Evolutionary conservation across 2,797 vertebrate species (phyloP), one percentile per base, ranked within the genome.

Genomic region (Malurus leucopterus): DNA sequence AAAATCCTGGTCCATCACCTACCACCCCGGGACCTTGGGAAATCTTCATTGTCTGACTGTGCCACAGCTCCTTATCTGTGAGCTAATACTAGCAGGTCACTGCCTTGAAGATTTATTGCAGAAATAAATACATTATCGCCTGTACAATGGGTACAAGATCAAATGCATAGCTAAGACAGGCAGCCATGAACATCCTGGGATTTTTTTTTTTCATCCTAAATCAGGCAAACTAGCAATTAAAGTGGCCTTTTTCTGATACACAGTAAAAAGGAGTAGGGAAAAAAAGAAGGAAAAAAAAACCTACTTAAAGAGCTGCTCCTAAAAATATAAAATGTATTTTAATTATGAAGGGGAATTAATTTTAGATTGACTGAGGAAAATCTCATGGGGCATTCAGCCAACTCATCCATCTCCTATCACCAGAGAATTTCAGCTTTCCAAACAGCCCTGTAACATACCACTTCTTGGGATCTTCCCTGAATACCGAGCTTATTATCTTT

Each of bases 321-420:
- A 89, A 95, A 94, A 92, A 78, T 90, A 75, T 53, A 46, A 92
- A 82, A 95, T 65, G 36, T 84, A 88, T 92, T 93, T 93, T 92
- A 95, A 93, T 94, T 95, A 93, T 92, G 85, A 92, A 91, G 15
- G 32, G 34, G 80, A 92, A 95, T 94, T 95, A 93, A 92, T 95
- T 93, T 95, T 93, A 93, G 89, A 92, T 73, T 89, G 76, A 79
- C 83, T 92, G 83, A 92, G 71, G 57, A 92, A 90, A 92, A 92
- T 89, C 77, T 91, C 89, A 58, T 61, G 57, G 29, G 89, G 89
- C 80, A 92, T 84, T 57, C 58, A 92, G 87, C 87, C 93, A 95
- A 79, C 74, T 65, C 80, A 95, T 95, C 89, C 85, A 92, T 95
- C 95, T 94, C 73, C 85, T 86, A 89, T 92, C 83, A 92, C 40